phyloP scores from a whole-genome alignment of 2,113 vertebrate genomes.

The Nothoprocta perdicaria region DNA sequence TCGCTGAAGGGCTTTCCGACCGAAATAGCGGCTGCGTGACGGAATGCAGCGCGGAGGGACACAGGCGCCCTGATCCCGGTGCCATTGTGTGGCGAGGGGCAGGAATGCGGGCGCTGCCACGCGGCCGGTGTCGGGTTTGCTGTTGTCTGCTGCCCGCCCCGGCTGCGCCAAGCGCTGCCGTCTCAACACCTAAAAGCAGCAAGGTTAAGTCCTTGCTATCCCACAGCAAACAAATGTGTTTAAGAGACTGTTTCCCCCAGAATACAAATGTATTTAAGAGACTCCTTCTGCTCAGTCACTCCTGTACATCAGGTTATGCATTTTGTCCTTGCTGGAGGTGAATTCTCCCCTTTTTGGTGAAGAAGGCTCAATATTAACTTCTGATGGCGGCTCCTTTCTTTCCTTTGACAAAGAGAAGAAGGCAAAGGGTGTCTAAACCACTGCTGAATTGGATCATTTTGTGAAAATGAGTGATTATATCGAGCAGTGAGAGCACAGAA shows the following conservation, averaged over 20 bases:
- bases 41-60: slow-evolving; percentile 58
- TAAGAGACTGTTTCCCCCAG: not conserved
- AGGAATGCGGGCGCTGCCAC: slow-evolving; percentile 24
- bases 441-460: not conserved
- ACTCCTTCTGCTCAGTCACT: not conserved
- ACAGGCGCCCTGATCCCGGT: slow-evolving; percentile 63
- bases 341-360: not conserved
- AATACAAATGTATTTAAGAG: not conserved
- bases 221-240: not conserved
- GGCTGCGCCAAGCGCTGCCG: not conserved
- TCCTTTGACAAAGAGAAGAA: not conserved
- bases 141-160: not conserved
- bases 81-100: slow-evolving; percentile 59
- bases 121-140: slow-evolving; percentile 54
- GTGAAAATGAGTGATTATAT: not conserved
- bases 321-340: not conserved
- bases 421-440: not conserved
- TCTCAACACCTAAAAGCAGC: slow-evolving; percentile 4
- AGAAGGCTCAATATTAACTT: not conserved
- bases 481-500: not conserved
- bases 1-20: slow-evolving; percentile 49
- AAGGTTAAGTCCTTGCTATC: not conserved
- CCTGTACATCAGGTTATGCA: not conserved
- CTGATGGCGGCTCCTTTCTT: not conserved
- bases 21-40: slow-evolving; percentile 74